phyloP scores from a whole-genome alignment of 2,113 vertebrate species.

The Benitochromis conjunctus region DNA sequence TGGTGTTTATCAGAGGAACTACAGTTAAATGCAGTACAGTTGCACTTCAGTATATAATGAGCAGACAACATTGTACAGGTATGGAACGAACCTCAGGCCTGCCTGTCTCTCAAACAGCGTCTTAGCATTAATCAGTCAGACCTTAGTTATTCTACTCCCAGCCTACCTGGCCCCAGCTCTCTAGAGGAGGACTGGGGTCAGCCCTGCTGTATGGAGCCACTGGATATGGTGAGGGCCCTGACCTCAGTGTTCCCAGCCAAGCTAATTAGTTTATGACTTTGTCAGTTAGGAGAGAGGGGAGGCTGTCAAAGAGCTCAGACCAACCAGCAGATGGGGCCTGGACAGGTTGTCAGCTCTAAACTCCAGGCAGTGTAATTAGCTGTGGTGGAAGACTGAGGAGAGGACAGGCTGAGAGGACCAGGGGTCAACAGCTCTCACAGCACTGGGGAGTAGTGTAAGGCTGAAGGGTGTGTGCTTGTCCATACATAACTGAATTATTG shows the following conservation, averaged over 20 bases:
- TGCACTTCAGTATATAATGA: fast-evolving
- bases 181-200: not conserved
- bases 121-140: constrained; percentile 78
- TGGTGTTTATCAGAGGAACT: not conserved
- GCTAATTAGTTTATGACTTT: constrained; percentile 96
- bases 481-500: constrained; percentile 43
- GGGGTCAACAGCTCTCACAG: constrained; percentile 55
- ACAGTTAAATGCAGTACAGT: not conserved
- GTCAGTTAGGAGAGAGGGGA: constrained; percentile 84
- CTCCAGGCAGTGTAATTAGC: constrained; percentile 66
- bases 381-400: constrained; percentile 22
- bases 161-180: not conserved
- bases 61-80: not conserved
- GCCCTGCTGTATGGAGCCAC: not conserved
- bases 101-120: not conserved
- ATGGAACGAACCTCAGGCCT: not conserved
- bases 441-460: not conserved
- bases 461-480: not conserved
- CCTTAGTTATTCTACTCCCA: constrained; percentile 12
- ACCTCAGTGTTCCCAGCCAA: constrained; percentile 68
- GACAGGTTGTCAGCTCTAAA: constrained; percentile 2
- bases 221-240: not conserved
- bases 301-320: constrained; percentile 72
- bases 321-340: constrained; percentile 68
- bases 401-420: constrained; percentile 41